Evolutionary conservation across 2,888 invertebrate species (phyloP).

Genomic region (Sericinus montela): DNA sequence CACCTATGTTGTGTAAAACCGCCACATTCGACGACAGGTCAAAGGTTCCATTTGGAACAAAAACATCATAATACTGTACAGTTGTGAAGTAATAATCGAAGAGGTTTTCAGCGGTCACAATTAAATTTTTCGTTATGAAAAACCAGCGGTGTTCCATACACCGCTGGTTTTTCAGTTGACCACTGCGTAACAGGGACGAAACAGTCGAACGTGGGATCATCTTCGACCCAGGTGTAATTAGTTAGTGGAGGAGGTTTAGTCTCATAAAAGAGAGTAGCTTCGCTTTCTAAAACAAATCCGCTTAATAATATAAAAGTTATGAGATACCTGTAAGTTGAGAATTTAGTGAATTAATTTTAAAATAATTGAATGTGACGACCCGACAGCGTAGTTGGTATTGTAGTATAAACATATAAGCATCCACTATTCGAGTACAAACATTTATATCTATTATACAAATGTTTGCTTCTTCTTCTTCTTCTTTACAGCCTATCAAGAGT

Average conservation of each 20-base stretch:
- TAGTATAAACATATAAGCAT: no score
- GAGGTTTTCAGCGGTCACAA: constrained; percentile 1
- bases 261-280: no score
- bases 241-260: no score
- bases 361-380: neutral
- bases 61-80: neutral
- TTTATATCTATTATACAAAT: no score
- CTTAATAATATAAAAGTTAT: neutral
- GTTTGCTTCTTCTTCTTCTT: no score
- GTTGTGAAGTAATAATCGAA: neutral
- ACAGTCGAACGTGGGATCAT: constrained; percentile 12
- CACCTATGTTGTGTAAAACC: neutral
- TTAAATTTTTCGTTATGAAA: constrained; percentile 1
- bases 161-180: constrained; percentile 27
- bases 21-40: neutral
- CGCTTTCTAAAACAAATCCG: neutral
- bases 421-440: no score
- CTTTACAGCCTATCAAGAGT: no score
- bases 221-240: constrained; percentile 4
- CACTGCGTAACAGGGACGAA: constrained; percentile 1
- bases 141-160: constrained; percentile 26
- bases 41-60: neutral
- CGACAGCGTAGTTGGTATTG: no score
- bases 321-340: neutral
- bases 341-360: neutral